These are phyloP conservation scores for Lampropteryx suffumata DNA, from an alignment of 2,888 invertebrate species.

Conservation along the genomic window DNA sequence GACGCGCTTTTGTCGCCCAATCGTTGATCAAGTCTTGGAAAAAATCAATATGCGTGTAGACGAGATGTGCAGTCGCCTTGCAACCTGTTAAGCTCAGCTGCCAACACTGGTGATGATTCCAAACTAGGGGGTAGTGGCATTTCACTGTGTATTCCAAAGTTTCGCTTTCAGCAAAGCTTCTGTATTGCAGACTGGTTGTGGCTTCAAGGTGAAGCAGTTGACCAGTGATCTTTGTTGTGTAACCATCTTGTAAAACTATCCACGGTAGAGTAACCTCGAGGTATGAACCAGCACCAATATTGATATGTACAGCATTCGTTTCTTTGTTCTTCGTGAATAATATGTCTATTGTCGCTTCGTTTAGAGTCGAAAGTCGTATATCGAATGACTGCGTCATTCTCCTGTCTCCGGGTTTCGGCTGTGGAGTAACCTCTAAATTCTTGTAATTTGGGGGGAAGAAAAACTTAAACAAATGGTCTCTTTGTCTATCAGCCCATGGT, in stretches of 20 bases:
- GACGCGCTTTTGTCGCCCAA: conserved; percentile 96
- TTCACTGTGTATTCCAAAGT: conserved; percentile 95
- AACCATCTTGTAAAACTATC: conserved; percentile 94
- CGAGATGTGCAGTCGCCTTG: conserved; percentile 95
- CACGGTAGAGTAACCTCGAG: conserved; percentile 98
- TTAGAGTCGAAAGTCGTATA: conserved; percentile 93
- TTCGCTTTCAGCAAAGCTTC: conserved; percentile 96
- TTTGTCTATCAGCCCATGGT: conserved; percentile 99
- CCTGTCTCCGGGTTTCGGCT: conserved; percentile 93
- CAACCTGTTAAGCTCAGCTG: conserved; percentile 94
- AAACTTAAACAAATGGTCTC: conserved; percentile 96
- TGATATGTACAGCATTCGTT: conserved; percentile 98
- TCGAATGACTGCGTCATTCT: conserved; percentile 96
- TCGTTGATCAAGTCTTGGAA: conserved; percentile 98
- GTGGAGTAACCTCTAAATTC: conserved; percentile 89
- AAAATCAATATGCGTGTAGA: conserved; percentile 97
- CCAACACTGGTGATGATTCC: conserved; percentile 99
- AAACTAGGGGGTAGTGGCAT: conserved; percentile 94
- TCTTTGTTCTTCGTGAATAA: conserved; percentile 97
- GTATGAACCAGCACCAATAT: conserved; percentile 97
- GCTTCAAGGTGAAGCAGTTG: conserved; percentile 97
- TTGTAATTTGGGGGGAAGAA: conserved; percentile 96
- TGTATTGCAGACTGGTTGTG: conserved; percentile 96
- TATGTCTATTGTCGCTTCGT: conserved; percentile 97
- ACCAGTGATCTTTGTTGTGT: conserved; percentile 94